These are phyloP conservation scores for Euzetes globulus DNA, from an alignment of 2,888 invertebrate genomes.

Conservation along the genomic window DNA sequence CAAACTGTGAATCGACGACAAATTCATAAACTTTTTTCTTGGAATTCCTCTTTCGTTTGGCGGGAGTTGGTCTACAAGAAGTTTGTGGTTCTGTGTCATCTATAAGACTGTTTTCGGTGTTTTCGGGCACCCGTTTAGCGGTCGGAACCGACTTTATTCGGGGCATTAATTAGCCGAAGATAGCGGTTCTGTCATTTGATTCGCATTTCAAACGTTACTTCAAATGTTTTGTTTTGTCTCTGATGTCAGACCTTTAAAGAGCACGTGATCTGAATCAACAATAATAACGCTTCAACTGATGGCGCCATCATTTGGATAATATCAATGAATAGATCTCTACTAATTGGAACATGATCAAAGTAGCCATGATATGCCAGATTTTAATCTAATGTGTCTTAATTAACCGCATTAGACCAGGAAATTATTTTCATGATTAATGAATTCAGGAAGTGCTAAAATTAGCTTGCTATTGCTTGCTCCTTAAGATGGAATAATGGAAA, in stretches of 20 bases:
- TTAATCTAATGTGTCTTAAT: too few species aligned
- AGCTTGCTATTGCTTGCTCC: too few species aligned
- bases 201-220: not conserved
- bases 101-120: not conserved
- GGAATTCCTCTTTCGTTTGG: not conserved
- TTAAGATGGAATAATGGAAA: too few species aligned
- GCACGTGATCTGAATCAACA: not conserved
- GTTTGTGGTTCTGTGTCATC: not conserved
- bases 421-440: too few species aligned
- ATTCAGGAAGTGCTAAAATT: too few species aligned
- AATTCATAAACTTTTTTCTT: slow-evolving; percentile 7
- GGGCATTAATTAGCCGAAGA: slow-evolving; percentile 24
- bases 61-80: not conserved
- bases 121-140: not conserved
- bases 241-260: not conserved
- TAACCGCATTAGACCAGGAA: too few species aligned
- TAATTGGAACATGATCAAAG: too few species aligned
- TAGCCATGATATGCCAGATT: too few species aligned
- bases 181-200: not conserved
- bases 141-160: not conserved
- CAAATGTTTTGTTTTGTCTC: not conserved
- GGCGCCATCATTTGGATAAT: too few species aligned
- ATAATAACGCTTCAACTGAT: too few species aligned
- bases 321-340: too few species aligned
- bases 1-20: not conserved